A percentile compares a stretch with the other conserved stretches of the same genome.
phyloP scores from a whole-genome alignment of 2,888 invertebrate genomes.

The Apamea sordens region DNA sequence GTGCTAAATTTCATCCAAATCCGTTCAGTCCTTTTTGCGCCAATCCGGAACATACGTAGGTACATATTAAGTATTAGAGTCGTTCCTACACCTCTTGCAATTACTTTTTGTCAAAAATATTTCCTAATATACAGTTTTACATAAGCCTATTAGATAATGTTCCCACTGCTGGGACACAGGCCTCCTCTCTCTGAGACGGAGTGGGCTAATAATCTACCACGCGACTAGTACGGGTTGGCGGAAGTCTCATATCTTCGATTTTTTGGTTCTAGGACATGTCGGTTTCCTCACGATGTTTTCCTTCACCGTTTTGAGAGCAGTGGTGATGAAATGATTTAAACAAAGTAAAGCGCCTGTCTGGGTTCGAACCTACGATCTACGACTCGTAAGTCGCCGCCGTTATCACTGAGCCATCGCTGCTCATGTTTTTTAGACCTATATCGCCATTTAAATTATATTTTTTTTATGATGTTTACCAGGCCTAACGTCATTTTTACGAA shows the following conservation, averaged over 20 bases:
- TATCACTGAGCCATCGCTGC: not conserved
- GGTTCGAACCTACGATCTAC: no score
- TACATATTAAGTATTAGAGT: not conserved
- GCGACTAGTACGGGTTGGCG: no score
- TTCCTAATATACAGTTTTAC: not conserved
- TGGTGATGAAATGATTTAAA: no score
- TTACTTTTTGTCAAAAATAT: not conserved
- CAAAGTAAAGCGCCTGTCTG: no score
- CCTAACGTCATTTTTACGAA: not conserved
- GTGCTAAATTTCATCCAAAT: not conserved
- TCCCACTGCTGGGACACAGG: no score
- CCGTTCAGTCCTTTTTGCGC: not conserved
- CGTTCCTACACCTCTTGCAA: not conserved
- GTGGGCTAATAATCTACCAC: no score
- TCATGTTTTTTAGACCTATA: not conserved
- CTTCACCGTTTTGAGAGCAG: no score
- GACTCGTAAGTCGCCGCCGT: not conserved
- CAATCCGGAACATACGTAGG: not conserved
- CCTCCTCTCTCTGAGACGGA: no score
- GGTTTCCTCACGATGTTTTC: no score
- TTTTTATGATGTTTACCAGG: not conserved
- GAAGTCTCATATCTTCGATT: no score
- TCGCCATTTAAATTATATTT: not conserved
- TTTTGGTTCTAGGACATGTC: no score
- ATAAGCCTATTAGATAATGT: no score